These are phyloP conservation scores for Drosophila setifemur DNA, from an alignment of 1,140 invertebrate genomes.

Conservation along the genomic window DNA sequence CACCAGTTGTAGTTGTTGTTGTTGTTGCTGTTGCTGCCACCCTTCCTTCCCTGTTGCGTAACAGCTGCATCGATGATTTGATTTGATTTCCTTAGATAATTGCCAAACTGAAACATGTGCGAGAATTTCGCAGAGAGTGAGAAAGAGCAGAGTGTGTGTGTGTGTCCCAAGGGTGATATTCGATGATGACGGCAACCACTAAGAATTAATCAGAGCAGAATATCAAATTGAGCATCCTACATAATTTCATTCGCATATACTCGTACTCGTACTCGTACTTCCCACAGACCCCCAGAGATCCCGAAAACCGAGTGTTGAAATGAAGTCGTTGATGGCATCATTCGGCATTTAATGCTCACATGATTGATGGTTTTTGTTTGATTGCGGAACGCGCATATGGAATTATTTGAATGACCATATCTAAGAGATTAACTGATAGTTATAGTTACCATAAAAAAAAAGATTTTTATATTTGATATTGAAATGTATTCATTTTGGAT, in stretches of 20 bases:
- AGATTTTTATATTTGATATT: no score
- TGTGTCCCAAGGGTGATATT: conserved; percentile 40
- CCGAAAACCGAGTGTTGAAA: conserved; percentile 25
- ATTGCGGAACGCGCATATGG: neutral
- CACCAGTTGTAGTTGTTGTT: no score
- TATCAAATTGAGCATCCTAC: conserved; percentile 48
- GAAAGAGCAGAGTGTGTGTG: neutral
- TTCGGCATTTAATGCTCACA: conserved; percentile 10
- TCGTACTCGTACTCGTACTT: neutral
- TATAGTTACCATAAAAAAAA: no score
- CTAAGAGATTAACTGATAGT: no score
- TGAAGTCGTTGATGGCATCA: conserved; percentile 12
- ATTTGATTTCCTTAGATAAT: conserved; percentile 65
- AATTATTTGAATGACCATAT: no score
- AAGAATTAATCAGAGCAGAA: conserved; percentile 43
- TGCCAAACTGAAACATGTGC: conserved; percentile 61
- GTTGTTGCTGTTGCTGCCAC: no score
- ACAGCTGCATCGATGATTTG: conserved; percentile 62
- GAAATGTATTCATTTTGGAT: no score
- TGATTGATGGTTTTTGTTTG: conserved; percentile 28
- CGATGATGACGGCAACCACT: conserved; percentile 40
- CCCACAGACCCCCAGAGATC: conserved; percentile 23
- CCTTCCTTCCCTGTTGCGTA: conserved; percentile 11
- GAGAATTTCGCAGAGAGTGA: conserved; percentile 36
- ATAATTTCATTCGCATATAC: conserved; percentile 32